phyloP scores from a whole-genome alignment of 2,888 invertebrate genomes.

The Plemyria rubiginata region DNA sequence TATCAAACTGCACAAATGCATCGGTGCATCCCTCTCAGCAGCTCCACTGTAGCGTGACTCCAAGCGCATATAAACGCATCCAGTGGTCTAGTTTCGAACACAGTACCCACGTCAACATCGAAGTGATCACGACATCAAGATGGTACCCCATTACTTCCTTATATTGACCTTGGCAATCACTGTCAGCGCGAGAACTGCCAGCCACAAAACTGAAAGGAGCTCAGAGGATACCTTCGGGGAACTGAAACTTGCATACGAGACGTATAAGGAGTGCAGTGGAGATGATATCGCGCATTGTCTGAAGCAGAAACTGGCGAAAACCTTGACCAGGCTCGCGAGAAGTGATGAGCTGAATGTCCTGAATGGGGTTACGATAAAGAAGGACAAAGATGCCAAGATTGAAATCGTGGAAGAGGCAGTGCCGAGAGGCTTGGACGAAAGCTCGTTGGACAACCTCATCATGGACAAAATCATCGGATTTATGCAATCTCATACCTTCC shows the following conservation, averaged over 20 bases:
- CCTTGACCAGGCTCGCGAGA: conserved; percentile 89
- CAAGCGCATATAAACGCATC: conserved; percentile 81
- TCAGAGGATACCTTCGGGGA: conserved; percentile 86
- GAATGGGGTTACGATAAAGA: conserved; percentile 91
- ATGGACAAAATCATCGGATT: conserved; percentile 90
- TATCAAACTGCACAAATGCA: conserved; percentile 73
- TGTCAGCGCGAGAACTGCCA: conserved; percentile 81
- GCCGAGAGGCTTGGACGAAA: conserved; percentile 90
- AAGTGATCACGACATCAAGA: conserved; percentile 75
- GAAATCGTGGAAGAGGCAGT: conserved; percentile 88
- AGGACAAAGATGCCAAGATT: conserved; percentile 82
- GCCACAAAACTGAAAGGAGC: conserved; percentile 75
- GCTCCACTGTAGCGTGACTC: conserved; percentile 78
- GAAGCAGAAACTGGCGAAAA: conserved; percentile 91
- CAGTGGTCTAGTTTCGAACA: conserved; percentile 73
- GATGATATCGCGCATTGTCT: conserved; percentile 89
- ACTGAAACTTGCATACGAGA: conserved; percentile 89
- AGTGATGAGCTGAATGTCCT: conserved; percentile 88
- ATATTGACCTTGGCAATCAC: conserved; percentile 82
- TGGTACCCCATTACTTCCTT: conserved; percentile 85
- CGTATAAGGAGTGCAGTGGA: conserved; percentile 92
- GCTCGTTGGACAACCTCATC: conserved; percentile 90
- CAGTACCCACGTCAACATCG: conserved; percentile 74
- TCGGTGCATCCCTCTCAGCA: conserved; percentile 78
- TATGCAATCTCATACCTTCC: conserved; percentile 91